Evolutionary conservation across 2,797 vertebrate genomes (phyloP).

Genomic region (Gambusia yucatana): DNA sequence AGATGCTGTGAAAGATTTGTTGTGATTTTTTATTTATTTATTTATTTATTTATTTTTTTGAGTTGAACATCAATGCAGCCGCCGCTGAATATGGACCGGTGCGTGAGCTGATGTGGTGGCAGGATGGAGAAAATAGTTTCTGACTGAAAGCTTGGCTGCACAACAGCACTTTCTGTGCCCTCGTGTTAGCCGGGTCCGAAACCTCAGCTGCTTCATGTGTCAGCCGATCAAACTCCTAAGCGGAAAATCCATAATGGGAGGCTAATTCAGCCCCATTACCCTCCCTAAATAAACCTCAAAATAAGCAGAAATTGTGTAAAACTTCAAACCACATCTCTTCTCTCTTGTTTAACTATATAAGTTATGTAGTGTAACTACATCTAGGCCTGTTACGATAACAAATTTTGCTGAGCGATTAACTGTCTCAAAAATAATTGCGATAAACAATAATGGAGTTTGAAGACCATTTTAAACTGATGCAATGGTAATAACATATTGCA

Average conservation of each 20-base stretch:
- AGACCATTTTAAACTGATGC: too few relatives aligned
- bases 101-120: neutral
- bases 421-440: too few relatives aligned
- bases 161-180: neutral
- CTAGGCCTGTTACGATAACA: too few relatives aligned
- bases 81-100: neutral
- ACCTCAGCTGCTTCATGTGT: constrained; percentile 3
- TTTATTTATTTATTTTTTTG: too few relatives aligned
- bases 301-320: neutral
- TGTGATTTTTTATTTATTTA: constrained; percentile 3
- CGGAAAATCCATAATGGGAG: neutral
- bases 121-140: constrained; percentile 13
- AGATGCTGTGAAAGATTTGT: constrained; percentile 11
- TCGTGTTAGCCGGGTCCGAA: neutral
- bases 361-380: neutral
- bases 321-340: neutral
- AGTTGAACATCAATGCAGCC: constrained; percentile 5
- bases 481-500: too few relatives aligned
- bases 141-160: constrained; percentile 6
- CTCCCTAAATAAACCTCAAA: neutral
- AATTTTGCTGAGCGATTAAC: too few relatives aligned
- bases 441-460: too few relatives aligned
- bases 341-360: neutral
- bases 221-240: neutral
- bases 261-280: constrained; percentile 4